phyloP scores from a whole-genome alignment of 2,797 vertebrate species.

The Tangara arthus region DNA sequence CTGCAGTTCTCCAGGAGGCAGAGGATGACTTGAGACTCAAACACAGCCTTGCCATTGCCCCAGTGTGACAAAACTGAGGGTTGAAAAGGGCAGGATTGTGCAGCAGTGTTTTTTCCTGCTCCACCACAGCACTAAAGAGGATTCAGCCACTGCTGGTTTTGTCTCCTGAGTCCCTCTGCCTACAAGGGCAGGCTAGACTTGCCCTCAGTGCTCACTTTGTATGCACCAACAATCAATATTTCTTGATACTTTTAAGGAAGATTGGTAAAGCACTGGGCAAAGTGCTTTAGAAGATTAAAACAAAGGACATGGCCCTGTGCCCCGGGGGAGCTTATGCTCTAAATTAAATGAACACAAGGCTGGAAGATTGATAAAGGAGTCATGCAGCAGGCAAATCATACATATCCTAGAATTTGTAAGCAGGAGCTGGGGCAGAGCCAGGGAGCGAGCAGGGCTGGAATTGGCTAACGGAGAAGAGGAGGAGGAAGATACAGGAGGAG shows the following conservation, averaged over 20 bases:
- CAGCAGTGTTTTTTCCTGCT: neutral
- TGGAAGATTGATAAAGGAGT: constrained; percentile 51
- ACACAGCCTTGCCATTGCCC: neutral
- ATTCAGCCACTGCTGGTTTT: neutral
- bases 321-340: neutral
- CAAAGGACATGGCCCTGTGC: constrained; percentile 29
- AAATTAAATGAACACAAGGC: constrained; percentile 31
- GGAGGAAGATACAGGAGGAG: neutral
- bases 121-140: neutral
- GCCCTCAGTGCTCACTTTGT: neutral
- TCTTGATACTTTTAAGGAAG: constrained; percentile 36
- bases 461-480: neutral
- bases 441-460: neutral
- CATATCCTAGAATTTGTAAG: constrained; percentile 39
- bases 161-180: neutral
- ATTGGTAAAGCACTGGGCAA: constrained; percentile 11
- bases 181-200: neutral
- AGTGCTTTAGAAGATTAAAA: constrained; percentile 56
- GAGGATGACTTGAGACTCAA: neutral
- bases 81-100: neutral
- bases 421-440: constrained; percentile 12
- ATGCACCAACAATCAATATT: neutral
- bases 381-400: constrained; percentile 40
- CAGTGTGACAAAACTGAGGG: neutral
- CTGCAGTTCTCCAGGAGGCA: neutral